These are phyloP conservation scores for Marmota flaviventris DNA, from an alignment of 2,113 vertebrate species.

Conservation along the genomic window DNA sequence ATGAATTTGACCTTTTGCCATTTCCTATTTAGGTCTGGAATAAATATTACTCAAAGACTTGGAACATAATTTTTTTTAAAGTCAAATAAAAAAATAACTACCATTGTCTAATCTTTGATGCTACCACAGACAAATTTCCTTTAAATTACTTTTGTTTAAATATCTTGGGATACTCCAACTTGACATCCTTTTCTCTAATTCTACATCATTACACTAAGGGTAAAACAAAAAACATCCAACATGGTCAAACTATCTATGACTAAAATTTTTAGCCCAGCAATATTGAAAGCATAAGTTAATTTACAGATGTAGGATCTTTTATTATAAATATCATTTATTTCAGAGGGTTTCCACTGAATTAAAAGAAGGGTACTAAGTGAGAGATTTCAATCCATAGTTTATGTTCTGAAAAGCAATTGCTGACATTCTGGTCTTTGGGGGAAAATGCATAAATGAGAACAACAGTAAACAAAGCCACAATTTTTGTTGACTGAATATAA, in stretches of 20 bases:
- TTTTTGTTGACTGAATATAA: constrained; percentile 2
- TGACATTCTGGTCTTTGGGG: not conserved
- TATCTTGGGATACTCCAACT: not conserved
- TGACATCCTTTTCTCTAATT: constrained; percentile 24
- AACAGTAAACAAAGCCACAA: not conserved
- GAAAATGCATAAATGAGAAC: not conserved
- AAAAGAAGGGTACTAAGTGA: not conserved
- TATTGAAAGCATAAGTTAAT: not conserved
- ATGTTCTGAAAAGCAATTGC: not conserved
- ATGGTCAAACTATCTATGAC: not conserved
- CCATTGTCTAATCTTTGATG: not conserved
- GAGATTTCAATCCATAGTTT: not conserved
- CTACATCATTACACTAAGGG: not conserved
- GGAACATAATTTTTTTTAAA: not conserved
- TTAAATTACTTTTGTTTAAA: constrained; percentile 52
- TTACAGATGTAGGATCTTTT: not conserved
- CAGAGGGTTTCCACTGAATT: not conserved
- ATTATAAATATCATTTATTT: not conserved
- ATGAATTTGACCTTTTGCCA: constrained; percentile 1
- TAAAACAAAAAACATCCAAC: not conserved
- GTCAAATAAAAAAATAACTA: constrained; percentile 31
- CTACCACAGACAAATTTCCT: not conserved
- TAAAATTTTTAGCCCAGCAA: not conserved
- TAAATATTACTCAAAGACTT: constrained; percentile 36
- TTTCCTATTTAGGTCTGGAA: constrained; percentile 47